Evolutionary conservation across 2,113 vertebrate genomes (phyloP).

Genomic region (Neotragus pygmaeus): DNA sequence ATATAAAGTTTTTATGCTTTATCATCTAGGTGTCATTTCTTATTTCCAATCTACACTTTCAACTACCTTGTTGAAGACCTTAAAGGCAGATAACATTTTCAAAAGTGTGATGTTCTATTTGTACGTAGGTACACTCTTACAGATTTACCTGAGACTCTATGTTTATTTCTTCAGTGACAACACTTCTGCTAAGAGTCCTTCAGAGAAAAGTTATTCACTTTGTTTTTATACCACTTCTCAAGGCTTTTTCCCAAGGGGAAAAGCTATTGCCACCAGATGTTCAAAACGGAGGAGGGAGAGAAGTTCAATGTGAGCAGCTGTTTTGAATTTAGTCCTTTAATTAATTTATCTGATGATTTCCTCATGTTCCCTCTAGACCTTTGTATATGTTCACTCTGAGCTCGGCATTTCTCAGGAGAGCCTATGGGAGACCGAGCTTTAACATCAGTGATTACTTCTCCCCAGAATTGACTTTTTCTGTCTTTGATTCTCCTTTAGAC

Average conservation of each 20-base stretch:
- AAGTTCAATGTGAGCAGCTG: neutral
- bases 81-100: neutral
- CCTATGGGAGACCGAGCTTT: neutral
- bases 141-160: neutral
- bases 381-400: neutral
- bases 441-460: neutral
- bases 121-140: neutral
- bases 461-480: neutral
- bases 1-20: neutral
- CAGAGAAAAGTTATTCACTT: neutral
- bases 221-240: neutral
- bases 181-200: neutral
- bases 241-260: neutral
- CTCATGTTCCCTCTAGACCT: neutral
- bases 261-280: neutral
- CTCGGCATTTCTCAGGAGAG: neutral
- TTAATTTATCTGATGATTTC: neutral
- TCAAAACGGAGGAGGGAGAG: neutral
- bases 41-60: neutral
- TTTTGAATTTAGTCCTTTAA: neutral
- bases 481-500: neutral
- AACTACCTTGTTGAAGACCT: neutral
- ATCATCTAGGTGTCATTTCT: neutral
- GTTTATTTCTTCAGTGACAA: neutral
- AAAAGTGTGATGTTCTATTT: neutral